Conservation (phyloP, 2,797 vertebrate genomes). For the Mormyrops boulengeri region DNA sequence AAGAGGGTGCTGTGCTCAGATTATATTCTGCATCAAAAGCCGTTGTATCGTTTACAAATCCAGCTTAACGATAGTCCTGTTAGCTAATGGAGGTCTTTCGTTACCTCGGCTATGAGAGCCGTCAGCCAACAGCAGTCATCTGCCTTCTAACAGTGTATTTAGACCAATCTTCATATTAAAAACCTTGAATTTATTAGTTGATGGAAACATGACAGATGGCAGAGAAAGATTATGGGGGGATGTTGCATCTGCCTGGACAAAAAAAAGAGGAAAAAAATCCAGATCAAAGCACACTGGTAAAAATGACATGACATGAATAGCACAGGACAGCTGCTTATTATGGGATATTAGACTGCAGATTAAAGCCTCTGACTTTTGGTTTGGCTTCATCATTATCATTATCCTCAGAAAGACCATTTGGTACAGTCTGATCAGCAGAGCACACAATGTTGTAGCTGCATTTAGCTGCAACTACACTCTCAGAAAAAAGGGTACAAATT, state of each 20-base stretch:
- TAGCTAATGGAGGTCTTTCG: neutral
- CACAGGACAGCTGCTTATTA: constrained; percentile 12
- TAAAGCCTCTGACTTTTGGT: neutral
- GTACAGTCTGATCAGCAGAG: neutral
- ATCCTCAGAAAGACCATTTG: neutral
- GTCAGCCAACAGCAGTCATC: neutral
- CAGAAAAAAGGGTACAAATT: too few relatives aligned
- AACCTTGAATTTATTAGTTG: neutral
- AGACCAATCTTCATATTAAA: neutral
- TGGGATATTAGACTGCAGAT: neutral
- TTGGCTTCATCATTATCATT: neutral
- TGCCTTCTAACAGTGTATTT: constrained; percentile 3
- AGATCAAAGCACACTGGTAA: neutral
- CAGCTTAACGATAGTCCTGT: neutral
- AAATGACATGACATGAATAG: constrained; percentile 8
- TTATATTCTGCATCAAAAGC: neutral
- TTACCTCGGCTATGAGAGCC: neutral
- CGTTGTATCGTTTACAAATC: neutral
- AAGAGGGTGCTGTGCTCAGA: neutral
- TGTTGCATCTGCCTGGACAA: neutral
- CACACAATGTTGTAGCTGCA: neutral
- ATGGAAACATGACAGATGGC: constrained; percentile 8
- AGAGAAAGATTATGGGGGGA: neutral
- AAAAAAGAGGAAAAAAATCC: neutral
- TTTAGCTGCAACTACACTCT: neutral